These are phyloP conservation scores for Drosophila pallidifrons DNA, from an alignment of 1,140 invertebrate species.

Conservation along the genomic window DNA sequence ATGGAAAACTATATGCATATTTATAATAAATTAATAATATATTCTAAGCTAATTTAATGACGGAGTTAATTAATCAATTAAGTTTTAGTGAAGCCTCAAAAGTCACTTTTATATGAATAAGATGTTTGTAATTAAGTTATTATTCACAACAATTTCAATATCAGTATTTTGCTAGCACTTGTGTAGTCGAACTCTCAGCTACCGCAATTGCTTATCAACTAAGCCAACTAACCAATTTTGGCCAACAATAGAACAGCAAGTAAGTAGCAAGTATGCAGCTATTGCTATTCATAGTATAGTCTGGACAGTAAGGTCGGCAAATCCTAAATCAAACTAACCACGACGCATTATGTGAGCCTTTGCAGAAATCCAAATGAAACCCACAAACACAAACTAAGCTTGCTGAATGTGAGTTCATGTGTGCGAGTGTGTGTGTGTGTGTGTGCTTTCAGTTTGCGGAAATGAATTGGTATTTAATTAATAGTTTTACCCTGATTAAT, in stretches of 20 bases:
- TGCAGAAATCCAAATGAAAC: slow-evolving; percentile 54
- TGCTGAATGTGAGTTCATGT: slow-evolving; percentile 15
- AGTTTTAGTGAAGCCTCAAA: too few relatives aligned
- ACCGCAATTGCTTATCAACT: slow-evolving; percentile 18
- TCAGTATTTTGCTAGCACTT: slow-evolving; percentile 7
- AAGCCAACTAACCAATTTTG: slow-evolving; percentile 45
- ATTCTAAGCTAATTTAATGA: too few relatives aligned
- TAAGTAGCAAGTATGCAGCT: too few relatives aligned
- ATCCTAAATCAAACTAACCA: slow-evolving; percentile 69
- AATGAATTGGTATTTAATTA: slow-evolving; percentile 85
- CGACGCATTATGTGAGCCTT: slow-evolving; percentile 39
- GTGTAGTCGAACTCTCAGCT: slow-evolving; percentile 20
- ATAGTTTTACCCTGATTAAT: slow-evolving; percentile 85
- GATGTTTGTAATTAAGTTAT: background rate
- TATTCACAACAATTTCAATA: background rate
- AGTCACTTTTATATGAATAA: too few relatives aligned
- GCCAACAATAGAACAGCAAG: background rate
- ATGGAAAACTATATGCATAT: too few relatives aligned
- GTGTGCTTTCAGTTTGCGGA: slow-evolving; percentile 82
- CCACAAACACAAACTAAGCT: slow-evolving; percentile 41
- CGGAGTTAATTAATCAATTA: too few relatives aligned
- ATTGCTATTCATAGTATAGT: background rate
- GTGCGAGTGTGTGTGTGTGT: slow-evolving; percentile 29
- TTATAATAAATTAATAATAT: too few relatives aligned
- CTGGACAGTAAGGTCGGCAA: slow-evolving; percentile 9